phyloP scores from a whole-genome alignment of 2,797 vertebrate species.

The Lepilemur septentrionalis region DNA sequence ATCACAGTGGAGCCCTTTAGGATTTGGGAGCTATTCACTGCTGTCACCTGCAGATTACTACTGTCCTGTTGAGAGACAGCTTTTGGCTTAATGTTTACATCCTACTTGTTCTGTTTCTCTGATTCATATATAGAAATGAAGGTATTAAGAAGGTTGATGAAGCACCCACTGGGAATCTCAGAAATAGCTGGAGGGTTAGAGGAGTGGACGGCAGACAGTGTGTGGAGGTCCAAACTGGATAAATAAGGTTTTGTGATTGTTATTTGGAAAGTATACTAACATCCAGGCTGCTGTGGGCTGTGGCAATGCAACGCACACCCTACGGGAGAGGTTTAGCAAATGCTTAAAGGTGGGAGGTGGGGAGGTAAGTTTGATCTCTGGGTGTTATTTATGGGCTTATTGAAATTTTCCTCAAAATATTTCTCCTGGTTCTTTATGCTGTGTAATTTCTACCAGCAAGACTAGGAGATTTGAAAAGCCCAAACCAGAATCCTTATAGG shows the following conservation, averaged over 20 bases:
- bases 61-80: neutral
- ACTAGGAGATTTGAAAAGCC: neutral
- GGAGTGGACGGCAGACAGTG: neutral
- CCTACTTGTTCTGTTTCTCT: neutral
- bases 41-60: neutral
- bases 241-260: neutral
- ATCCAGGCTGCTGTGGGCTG: neutral
- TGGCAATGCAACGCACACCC: rapidly evolving
- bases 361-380: neutral
- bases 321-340: neutral
- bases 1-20: neutral
- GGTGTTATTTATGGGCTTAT: neutral
- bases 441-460: neutral
- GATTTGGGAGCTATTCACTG: neutral
- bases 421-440: neutral
- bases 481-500: neutral
- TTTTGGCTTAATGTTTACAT: neutral
- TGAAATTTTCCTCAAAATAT: neutral
- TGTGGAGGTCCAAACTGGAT: neutral
- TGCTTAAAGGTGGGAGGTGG: neutral
- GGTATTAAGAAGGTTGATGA: neutral
- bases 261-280: neutral
- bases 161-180: neutral
- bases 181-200: neutral
- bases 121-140: neutral